These are phyloP conservation scores for Anagyrus pseudococci DNA, from an alignment of 2,888 invertebrate species.

Conservation along the genomic window DNA sequence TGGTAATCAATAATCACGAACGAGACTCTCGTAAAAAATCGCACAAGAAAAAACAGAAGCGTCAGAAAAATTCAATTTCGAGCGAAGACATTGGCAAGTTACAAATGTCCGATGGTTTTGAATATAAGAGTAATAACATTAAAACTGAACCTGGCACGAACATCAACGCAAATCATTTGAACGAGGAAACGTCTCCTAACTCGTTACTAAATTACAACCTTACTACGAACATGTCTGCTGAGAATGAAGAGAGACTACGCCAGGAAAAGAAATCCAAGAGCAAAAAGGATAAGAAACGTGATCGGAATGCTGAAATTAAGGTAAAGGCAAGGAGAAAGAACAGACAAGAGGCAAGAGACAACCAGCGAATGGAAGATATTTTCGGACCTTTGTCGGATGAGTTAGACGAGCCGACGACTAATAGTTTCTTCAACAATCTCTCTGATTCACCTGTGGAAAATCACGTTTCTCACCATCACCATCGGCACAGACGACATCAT, in stretches of 20 bases:
- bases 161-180: conserved; percentile 25
- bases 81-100: conserved; percentile 53
- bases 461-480: conserved; percentile 36
- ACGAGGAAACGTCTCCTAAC: conserved; percentile 18
- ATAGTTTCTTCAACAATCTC: conserved; percentile 54
- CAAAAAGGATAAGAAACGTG: conserved; percentile 59
- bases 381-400: conserved; percentile 87
- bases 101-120: conserved; percentile 45
- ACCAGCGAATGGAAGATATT: conserved; percentile 80
- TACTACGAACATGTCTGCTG: conserved; percentile 42
- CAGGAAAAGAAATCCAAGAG: conserved; percentile 61
- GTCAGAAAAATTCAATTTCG: conserved; percentile 71
- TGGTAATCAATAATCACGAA: conserved; percentile 55
- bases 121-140: conserved; percentile 35
- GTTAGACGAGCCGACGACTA: conserved; percentile 61
- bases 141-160: conserved; percentile 42
- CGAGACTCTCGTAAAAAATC: conserved; percentile 70
- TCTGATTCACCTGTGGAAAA: conserved; percentile 49
- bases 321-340: conserved; percentile 57
- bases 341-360: conserved; percentile 69
- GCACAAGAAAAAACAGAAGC: conserved; percentile 85
- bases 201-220: conserved; percentile 34
- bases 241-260: conserved; percentile 57
- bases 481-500: not conserved
- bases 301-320: conserved; percentile 57